Evolutionary conservation across 2,888 invertebrate genomes (phyloP), one percentile per base, ranked within the genome.

Genomic region (Ochropacha duplaris): DNA sequence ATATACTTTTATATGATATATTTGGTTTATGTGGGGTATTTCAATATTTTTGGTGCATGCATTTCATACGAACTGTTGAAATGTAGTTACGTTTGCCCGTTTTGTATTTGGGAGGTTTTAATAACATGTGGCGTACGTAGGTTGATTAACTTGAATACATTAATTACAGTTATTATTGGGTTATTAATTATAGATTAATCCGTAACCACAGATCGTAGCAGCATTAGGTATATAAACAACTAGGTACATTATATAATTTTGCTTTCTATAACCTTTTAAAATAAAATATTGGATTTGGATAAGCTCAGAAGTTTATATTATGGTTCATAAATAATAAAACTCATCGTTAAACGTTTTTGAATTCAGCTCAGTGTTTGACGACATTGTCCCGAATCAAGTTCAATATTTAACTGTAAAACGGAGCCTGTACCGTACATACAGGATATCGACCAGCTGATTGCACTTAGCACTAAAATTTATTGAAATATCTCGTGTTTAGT

Each of bases 11-110:
- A 63, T 6, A 14, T 44, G 52, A 61, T 58, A 36, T 54, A 59
- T 57, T 57, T 60, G 52, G 36, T 61, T 58, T 60, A 57, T 59
- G 56, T 68, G 65, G 61, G 71, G 68, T 77, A 66, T 86, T 83
- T 83, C 81, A 81, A 81, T 76, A 74, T 72, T 66, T 78, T 83
- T 74, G 71, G 76, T 78, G 79, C 78, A 75, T 72, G 72, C 62
- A 44, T 16, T 44, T 44, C 44, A 19, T 19, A 44, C 44, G 19
- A 44, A 44, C 19, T n/a, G 44, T 44, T 44, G n/a, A 52, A 54
- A 56, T 58, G 49, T 39, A 50, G 4, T 4, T 28, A 14, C 12
- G 8, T 26, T 50, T 26, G 14, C 28, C 24, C 36, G n/a, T 36
- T 36, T 26, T 26, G 28, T 50, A 50, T 26, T 50, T 50, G 9